Conservation (phyloP, 2,888 invertebrate genomes). For the Eristalinus aeneus region DNA sequence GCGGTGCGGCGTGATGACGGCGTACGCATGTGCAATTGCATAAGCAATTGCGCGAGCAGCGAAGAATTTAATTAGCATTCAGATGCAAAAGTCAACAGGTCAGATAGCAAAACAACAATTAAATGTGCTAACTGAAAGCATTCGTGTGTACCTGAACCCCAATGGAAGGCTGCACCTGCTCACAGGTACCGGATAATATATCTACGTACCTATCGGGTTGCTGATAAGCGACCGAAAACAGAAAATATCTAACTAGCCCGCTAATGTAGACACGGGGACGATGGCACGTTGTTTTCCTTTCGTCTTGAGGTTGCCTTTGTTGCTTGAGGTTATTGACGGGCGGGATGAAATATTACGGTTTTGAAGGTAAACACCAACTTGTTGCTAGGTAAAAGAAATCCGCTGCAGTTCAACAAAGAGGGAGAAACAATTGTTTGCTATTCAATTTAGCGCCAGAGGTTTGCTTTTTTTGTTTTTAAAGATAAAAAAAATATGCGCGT, state of each 20-base stretch:
- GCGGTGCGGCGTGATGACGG: background rate
- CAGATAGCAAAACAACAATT: slow-evolving; percentile 10
- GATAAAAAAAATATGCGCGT: background rate
- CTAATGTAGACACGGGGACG: background rate
- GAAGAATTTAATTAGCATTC: slow-evolving; percentile 61
- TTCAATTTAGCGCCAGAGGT: background rate
- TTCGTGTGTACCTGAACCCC: background rate
- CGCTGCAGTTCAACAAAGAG: background rate
- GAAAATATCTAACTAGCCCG: background rate
- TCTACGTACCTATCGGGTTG: slow-evolving; percentile 24
- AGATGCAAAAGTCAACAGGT: slow-evolving; percentile 45
- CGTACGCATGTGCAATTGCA: slow-evolving; percentile 31
- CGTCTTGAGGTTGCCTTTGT: background rate
- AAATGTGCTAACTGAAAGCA: slow-evolving; percentile 9
- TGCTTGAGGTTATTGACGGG: slow-evolving; percentile 1
- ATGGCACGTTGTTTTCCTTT: background rate
- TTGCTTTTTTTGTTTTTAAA: background rate
- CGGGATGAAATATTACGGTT: slow-evolving; percentile 22
- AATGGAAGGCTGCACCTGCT: background rate
- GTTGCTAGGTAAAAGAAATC: slow-evolving; percentile 3
- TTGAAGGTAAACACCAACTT: slow-evolving; percentile 17
- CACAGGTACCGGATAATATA: background rate
- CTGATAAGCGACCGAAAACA: slow-evolving; percentile 35
- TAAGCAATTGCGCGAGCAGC: slow-evolving; percentile 48
- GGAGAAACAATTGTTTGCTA: background rate